Conservation (phyloP, 2,113 vertebrate species). For the Labrus mixtus region DNA sequence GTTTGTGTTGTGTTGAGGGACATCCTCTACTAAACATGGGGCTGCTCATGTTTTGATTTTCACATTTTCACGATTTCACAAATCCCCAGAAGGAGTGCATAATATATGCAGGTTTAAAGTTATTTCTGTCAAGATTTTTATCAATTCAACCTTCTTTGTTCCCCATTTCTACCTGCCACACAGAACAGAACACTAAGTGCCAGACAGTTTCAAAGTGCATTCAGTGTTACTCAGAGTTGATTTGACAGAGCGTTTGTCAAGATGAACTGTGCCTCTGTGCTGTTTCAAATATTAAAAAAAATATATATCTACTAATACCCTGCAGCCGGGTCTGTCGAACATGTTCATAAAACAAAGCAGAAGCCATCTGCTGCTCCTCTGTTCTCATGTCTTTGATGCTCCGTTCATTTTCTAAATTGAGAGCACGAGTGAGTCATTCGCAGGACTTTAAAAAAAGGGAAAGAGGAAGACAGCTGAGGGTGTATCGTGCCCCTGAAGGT, state of each 20-base stretch:
- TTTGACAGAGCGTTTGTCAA: neutral
- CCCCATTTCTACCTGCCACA: neutral
- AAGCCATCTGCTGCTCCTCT: conserved; percentile 57
- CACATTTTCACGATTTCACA: neutral
- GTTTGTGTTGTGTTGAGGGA: too few relatives aligned
- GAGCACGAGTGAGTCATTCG: conserved; percentile 62
- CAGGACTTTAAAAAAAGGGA: conserved; percentile 46
- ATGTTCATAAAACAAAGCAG: conserved; percentile 40
- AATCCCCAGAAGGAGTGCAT: too few relatives aligned
- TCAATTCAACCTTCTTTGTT: neutral
- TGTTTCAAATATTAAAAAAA: conserved; percentile 6
- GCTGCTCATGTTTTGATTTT: neutral
- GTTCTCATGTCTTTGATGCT: conserved; percentile 45
- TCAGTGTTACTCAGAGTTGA: neutral
- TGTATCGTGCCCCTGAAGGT: conserved; percentile 36
- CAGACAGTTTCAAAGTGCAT: conserved; percentile 1
- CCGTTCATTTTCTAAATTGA: conserved; percentile 61
- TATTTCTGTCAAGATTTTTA: neutral
- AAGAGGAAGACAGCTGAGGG: conserved; percentile 39
- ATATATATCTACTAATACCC: neutral
- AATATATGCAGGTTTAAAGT: neutral
- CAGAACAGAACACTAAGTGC: neutral
- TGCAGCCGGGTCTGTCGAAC: conserved; percentile 27
- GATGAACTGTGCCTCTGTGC: conserved; percentile 23
- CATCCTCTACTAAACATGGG: too few relatives aligned